Conservation (phyloP, 2,113 vertebrate species). For the Odobenus rosmarus region DNA sequence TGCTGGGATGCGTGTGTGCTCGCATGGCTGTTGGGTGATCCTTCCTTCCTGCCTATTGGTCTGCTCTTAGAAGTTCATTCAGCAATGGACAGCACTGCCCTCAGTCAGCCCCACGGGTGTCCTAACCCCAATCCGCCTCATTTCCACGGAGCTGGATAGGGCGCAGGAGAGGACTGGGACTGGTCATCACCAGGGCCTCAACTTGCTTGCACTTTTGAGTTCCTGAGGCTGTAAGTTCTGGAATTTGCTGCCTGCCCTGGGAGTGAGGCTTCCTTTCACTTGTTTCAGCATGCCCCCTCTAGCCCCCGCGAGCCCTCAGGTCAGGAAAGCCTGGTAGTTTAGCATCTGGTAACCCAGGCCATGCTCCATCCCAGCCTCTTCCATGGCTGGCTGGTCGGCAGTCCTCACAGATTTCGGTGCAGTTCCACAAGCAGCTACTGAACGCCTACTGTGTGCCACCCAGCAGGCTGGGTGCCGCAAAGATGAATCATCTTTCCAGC, state of each 20-base stretch:
- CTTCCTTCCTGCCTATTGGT: not conserved
- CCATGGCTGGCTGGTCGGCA: not conserved
- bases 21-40: not conserved
- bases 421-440: not conserved
- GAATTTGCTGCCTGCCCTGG: not conserved
- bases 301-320: not conserved
- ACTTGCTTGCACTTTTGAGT: not conserved
- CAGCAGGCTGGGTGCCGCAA: not conserved
- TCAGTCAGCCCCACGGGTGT: rapidly evolving
- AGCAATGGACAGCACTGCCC: not conserved
- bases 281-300: not conserved
- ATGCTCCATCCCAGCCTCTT: not conserved
- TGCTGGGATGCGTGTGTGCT: rapidly evolving
- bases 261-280: not conserved
- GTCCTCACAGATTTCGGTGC: not conserved
- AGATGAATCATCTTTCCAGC: not conserved
- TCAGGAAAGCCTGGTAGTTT: not conserved
- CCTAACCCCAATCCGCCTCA: not conserved
- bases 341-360: not conserved
- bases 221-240: not conserved
- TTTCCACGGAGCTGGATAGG: not conserved
- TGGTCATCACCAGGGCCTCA: not conserved
- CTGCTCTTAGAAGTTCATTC: not conserved
- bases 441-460: not conserved
- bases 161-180: not conserved